Percentiles rank a stretch among this genome's conserved stretches.
phyloP scores from a whole-genome alignment of 2,888 invertebrate species.

The Protodeltote pygarga region DNA sequence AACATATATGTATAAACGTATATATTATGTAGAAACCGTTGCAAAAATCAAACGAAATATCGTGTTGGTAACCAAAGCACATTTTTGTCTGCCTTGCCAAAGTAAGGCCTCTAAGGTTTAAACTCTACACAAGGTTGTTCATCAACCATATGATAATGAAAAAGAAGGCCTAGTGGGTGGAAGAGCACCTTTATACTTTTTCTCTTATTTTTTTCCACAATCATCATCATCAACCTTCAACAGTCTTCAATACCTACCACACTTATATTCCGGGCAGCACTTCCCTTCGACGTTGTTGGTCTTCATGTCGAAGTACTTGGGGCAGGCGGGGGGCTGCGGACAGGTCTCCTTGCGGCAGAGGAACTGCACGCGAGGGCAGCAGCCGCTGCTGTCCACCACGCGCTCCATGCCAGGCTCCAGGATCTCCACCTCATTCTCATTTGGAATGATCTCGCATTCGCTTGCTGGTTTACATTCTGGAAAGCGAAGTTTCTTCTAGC shows the following conservation, averaged over 20 bases:
- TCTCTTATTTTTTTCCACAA: no score
- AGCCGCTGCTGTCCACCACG: slow-evolving; percentile 83
- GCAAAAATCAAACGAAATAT: no score
- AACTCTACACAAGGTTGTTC: no score
- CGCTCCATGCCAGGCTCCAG: slow-evolving; percentile 89
- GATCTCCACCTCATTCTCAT: slow-evolving; percentile 74
- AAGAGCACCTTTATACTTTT: no score
- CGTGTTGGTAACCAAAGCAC: neutral
- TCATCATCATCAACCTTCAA: no score
- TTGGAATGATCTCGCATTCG: slow-evolving; percentile 87
- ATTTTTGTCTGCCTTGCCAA: no score
- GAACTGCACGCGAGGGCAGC: slow-evolving; percentile 89
- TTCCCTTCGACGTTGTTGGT: slow-evolving; percentile 65
- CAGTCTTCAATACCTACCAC: slow-evolving; percentile 81
- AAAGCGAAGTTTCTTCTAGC: neutral
- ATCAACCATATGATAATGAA: no score
- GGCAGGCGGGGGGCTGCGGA: slow-evolving; percentile 87
- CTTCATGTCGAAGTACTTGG: slow-evolving; percentile 84
- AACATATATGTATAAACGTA: no score
- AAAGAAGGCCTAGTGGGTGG: no score
- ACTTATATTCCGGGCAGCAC: slow-evolving; percentile 90
- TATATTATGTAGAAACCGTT: no score
- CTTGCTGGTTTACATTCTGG: slow-evolving; percentile 91
- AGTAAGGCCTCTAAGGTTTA: no score
- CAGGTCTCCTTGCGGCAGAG: slow-evolving; percentile 89